A percentile compares a stretch with the other conserved stretches of the same genome.
Conservation (phyloP, 2,888 invertebrate genomes). For the Eurytoma californica region DNA sequence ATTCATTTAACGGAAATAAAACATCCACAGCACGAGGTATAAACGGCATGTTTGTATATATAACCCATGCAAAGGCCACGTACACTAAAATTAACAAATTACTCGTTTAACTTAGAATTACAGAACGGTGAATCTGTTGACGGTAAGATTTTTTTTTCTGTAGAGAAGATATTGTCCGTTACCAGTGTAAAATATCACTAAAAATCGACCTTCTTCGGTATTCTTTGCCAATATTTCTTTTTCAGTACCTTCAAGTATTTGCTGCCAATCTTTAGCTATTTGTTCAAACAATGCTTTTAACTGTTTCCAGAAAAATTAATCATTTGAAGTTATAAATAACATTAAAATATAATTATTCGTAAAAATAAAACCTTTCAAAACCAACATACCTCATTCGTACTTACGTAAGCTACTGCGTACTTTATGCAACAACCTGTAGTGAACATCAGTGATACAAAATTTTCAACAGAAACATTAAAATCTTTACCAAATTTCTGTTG, state of each 20-base stretch:
- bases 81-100: conserved; percentile 15
- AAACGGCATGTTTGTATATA: conserved; percentile 2
- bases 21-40: neutral
- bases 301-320: neutral
- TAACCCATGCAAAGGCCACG: neutral
- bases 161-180: no score
- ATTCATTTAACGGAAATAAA: conserved; percentile 12
- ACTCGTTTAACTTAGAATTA: no score
- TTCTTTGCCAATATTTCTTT: neutral
- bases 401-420: neutral
- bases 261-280: conserved; percentile 4
- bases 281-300: neutral
- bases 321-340: neutral
- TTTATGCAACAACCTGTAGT: neutral
- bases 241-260: neutral
- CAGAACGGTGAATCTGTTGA: no score
- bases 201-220: neutral
- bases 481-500: neutral
- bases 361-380: neutral
- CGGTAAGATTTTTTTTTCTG: no score
- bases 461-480: neutral
- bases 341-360: neutral
- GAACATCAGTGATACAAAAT: neutral
- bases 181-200: neutral
- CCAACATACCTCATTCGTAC: neutral